Conservation (phyloP, 2,113 vertebrate genomes). For the Poeciliopsis occidentalis region DNA sequence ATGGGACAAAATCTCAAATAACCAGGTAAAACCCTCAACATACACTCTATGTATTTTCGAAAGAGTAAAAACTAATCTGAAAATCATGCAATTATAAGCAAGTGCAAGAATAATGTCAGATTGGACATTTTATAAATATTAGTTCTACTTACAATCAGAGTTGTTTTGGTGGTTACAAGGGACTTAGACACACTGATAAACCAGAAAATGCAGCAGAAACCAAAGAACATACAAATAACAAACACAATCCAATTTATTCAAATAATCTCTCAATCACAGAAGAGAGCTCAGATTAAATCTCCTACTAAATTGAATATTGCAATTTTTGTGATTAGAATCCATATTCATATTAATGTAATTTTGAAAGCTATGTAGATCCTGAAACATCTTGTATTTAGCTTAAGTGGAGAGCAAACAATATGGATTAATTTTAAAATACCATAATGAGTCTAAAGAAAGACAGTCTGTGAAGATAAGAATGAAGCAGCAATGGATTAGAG, state of each 20-base stretch:
- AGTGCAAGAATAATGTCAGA: neutral
- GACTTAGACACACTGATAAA: slow-evolving; percentile 4
- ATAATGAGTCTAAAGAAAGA: neutral
- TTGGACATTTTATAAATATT: neutral
- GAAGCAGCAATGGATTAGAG: slow-evolving; percentile 36
- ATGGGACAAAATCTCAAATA: too few relatives aligned
- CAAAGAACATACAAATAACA: slow-evolving; percentile 3
- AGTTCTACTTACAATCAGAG: neutral
- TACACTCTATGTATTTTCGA: too few relatives aligned
- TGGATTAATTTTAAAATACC: neutral
- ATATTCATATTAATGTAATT: neutral
- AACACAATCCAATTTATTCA: slow-evolving; percentile 3
- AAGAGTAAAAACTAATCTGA: too few relatives aligned
- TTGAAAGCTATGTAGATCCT: neutral
- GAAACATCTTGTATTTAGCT: neutral
- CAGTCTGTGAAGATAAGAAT: neutral
- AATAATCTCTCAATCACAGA: slow-evolving; percentile 19
- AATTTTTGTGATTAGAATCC: neutral
- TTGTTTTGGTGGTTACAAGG: neutral
- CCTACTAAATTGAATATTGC: neutral
- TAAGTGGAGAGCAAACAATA: neutral
- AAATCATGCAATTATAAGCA: neutral
- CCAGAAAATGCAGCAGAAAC: neutral
- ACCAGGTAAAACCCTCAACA: too few relatives aligned
- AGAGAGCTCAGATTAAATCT: neutral